Evolutionary conservation across 2,888 invertebrate genomes (phyloP), one percentile per base, ranked within the genome.

Genomic region (Eupithecia subfuscata): DNA sequence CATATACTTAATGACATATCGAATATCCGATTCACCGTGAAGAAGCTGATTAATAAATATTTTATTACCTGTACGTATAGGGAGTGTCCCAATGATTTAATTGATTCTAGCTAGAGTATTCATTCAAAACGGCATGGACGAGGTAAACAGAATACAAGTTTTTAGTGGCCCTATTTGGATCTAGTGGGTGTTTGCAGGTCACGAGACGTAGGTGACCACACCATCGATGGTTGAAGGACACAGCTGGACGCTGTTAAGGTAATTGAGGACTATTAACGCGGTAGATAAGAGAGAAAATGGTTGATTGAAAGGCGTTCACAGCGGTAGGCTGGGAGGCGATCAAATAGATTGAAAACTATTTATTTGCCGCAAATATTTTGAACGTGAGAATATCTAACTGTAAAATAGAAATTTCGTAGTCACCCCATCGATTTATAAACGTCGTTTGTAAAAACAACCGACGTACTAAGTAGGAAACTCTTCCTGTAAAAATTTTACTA

Each of bases 211-310:
- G 56, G 60, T 73, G 9, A 71, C 65, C 71, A 40, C 40, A 40
- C 40, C 9, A 74, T 69, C 67, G n/a, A 43, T 69, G 60, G 72
- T 65, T 68, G 18, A 11, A 67, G 30, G 70, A 64, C 71, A 56
- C 78, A 34, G 76, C 78, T 67, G 78, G 79, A 75, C 64, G 60
- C 70, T 70, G 48, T 78, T 78, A 76, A 75, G 30, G 65, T 75
- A 77, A 79, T 80, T 78, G 69, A 75, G 73, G 30, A 60, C 69
- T 52, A 78, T 78, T 81, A 75, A 60, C 70, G 60, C 16, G 70
- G 56, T 56, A 71, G 72, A 69, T 71, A 70, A 43, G 70, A 74
- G 70, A 74, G 70, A 71, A 63, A 70, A 52, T 22, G 34, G 64
- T 45, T 74, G 25, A 70, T 74, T 52, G 56, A 70, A 69, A 52